Evolutionary conservation across 2,113 vertebrate genomes (phyloP).

Genomic region (Butorides virescens): DNA sequence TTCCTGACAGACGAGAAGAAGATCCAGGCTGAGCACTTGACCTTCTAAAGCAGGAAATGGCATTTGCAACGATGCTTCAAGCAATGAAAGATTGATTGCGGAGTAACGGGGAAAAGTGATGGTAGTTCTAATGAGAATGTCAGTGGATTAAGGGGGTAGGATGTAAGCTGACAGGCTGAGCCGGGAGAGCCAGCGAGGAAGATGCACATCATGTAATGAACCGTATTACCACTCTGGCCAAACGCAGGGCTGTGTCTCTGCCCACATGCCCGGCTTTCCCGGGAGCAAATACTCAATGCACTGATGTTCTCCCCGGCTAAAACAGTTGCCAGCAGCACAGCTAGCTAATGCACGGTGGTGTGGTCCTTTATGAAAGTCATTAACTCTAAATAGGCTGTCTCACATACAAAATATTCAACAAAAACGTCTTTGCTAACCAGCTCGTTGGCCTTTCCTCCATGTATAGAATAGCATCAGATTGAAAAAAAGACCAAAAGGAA

Average conservation of each 20-base stretch:
- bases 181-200: background rate
- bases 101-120: background rate
- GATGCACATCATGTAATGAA: conserved; percentile 52
- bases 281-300: background rate
- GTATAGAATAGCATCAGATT: background rate
- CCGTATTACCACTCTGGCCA: background rate
- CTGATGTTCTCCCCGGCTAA: background rate
- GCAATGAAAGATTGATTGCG: background rate
- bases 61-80: background rate
- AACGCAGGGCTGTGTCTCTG: background rate
- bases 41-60: conserved; percentile 17
- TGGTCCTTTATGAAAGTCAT: background rate
- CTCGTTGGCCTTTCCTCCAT: background rate
- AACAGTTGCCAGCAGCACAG: background rate
- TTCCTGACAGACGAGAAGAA: background rate
- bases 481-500: background rate
- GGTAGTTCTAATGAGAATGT: conserved; percentile 12
- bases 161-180: background rate
- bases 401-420: background rate
- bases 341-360: background rate
- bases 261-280: background rate
- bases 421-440: background rate
- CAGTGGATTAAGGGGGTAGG: background rate
- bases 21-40: background rate
- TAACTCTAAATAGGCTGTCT: background rate